Evolutionary conservation across 2,797 vertebrate genomes (phyloP).

Genomic region (Centropyge bicolor): DNA sequence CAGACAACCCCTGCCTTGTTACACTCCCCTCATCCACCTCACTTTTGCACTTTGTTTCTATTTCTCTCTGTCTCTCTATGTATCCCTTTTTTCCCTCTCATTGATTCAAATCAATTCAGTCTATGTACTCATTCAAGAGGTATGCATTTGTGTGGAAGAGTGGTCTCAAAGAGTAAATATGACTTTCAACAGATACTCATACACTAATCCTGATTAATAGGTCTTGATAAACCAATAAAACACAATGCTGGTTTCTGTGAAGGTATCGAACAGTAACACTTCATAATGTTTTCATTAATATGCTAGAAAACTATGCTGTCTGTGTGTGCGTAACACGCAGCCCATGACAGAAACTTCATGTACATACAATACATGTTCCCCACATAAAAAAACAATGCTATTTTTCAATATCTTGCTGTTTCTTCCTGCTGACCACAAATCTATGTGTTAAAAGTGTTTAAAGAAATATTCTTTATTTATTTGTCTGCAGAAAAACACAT

Average conservation of each 20-base stretch:
- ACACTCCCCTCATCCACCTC: conserved; percentile 52
- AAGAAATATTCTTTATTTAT: conserved; percentile 7
- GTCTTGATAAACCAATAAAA: conserved; percentile 14
- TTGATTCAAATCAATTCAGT: conserved; percentile 39
- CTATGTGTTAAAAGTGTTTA: neutral
- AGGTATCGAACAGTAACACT: neutral
- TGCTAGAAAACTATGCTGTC: neutral
- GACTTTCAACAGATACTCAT: neutral
- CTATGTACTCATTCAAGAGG: conserved; percentile 21
- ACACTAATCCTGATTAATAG: conserved; percentile 2
- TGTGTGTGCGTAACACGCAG: neutral
- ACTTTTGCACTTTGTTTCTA: conserved; percentile 41
- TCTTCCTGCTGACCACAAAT: neutral
- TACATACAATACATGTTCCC: neutral
- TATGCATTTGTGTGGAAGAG: conserved; percentile 24
- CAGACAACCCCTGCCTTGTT: conserved; percentile 69
- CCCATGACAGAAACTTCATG: neutral
- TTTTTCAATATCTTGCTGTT: neutral
- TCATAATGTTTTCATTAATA: neutral
- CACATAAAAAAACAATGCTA: neutral
- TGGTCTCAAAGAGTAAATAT: conserved; percentile 11
- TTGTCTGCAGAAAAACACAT: conserved; percentile 7
- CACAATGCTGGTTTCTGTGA: too few relatives aligned
- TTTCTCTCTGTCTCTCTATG: conserved; percentile 36
- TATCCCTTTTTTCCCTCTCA: conserved; percentile 11